phyloP scores from a whole-genome alignment of 2,888 invertebrate genomes.

The Chaitophorus viminalis region DNA sequence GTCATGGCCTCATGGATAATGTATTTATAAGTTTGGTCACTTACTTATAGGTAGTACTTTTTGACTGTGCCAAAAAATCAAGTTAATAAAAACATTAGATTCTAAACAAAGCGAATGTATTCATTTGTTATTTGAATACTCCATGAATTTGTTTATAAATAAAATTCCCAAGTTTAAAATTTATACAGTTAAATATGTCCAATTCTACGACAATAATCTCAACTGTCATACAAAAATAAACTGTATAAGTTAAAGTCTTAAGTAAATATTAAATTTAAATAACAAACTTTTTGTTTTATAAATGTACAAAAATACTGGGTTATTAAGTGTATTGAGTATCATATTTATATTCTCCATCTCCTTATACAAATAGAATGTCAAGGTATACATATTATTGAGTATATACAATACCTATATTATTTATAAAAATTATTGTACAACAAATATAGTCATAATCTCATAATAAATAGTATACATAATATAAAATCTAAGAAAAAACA shows the following conservation, averaged over 20 bases:
- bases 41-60: conserved; percentile 8
- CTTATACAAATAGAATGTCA: no score
- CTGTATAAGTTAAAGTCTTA: background rate
- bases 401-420: background rate
- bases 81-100: background rate
- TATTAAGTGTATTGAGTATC: no score
- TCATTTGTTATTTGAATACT: background rate
- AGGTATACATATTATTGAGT: background rate
- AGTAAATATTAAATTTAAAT: background rate
- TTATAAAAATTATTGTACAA: no score
- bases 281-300: no score
- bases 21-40: conserved; percentile 46
- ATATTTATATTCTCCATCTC: no score
- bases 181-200: background rate
- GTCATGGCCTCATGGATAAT: conserved; percentile 51
- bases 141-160: conserved; percentile 42
- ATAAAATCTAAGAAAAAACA: no score
- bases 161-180: conserved; percentile 26
- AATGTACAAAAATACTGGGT: no score
- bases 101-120: background rate
- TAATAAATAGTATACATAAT: no score
- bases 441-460: no score
- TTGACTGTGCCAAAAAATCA: conserved; percentile 32
- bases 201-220: background rate
- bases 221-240: background rate